Conservation (phyloP, 2,888 invertebrate species). For the Salpingus planirostris region DNA sequence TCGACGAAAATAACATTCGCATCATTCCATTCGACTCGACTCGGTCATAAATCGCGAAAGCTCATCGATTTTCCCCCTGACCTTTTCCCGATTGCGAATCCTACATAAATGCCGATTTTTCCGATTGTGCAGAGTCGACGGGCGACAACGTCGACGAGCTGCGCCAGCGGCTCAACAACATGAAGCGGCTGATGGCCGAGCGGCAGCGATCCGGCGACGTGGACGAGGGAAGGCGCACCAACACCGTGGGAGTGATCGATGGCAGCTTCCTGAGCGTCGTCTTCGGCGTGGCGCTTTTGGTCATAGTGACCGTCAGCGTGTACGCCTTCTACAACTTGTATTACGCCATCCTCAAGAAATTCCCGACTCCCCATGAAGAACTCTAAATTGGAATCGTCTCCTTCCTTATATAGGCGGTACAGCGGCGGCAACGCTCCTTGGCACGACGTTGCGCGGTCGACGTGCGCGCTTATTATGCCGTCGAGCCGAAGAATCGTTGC, state of each 20-base stretch:
- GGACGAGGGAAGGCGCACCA: slow-evolving; percentile 34
- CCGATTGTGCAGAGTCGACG: slow-evolving; percentile 20
- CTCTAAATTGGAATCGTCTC: too few relatives aligned
- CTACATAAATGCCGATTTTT: background rate
- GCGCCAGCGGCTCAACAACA: slow-evolving; percentile 64
- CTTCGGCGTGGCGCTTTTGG: slow-evolving; percentile 66
- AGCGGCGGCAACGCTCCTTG: too few relatives aligned
- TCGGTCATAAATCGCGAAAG: too few relatives aligned
- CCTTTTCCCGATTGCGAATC: background rate
- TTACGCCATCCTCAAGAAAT: slow-evolving; percentile 72
- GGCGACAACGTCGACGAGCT: slow-evolving; percentile 73
- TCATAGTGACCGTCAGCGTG: slow-evolving; percentile 71
- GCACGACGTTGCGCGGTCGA: too few relatives aligned
- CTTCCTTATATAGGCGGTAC: too few relatives aligned
- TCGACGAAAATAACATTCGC: too few relatives aligned
- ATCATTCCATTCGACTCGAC: too few relatives aligned
- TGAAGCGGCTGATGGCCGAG: slow-evolving; percentile 76
- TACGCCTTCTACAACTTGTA: slow-evolving; percentile 82
- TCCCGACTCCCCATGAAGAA: slow-evolving; percentile 72
- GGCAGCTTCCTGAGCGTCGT: slow-evolving; percentile 76
- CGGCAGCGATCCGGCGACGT: slow-evolving; percentile 49
- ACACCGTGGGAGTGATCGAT: slow-evolving; percentile 58
- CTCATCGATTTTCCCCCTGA: too few relatives aligned
- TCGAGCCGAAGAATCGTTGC: too few relatives aligned
- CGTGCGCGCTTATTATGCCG: too few relatives aligned